Evolutionary conservation across 2,113 vertebrate species (phyloP), one percentile per base, ranked within the genome.

Genomic region (Willisornis vidua): DNA sequence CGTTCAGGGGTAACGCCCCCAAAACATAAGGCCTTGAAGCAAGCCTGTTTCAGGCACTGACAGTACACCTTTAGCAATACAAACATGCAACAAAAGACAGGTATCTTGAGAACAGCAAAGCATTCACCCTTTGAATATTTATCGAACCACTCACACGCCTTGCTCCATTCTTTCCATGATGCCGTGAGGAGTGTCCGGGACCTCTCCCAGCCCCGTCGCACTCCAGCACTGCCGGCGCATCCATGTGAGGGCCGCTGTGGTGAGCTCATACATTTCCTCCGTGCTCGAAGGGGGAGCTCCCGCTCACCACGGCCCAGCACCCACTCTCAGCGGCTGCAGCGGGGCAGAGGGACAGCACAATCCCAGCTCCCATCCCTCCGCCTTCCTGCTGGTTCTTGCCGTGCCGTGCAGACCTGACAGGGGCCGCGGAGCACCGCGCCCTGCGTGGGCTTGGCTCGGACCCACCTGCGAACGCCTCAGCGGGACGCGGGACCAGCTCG

Each of bases 181-280:
- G 70, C 57, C 1, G 5, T 14, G 33, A 31, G 76, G 39, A 46
- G 12, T 0, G 4, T 6, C 8, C 1, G 0, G 17, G 29, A 20
- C 54, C 41, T 39, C 1, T 1, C 18, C 23, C 10, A 24, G 5
- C 1, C 20, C 35, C 3, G 7, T 22, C 1, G 9, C 25, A 58
- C 55, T 58, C n/a, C 31, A 16, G 45, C 20, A 9, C 37, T 22
- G 4, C 26, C 1, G 65, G 31, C 39, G 49, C 66, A 31, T 19
- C 41, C 2, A 8, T 3, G 8, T 29, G 29, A 14, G 31, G 79
- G 29, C 22, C 63, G 1, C 0, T 12, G 3, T 0, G 33, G 7
- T 8, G 46, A 31, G 49, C 31, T 54, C 33, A 3, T 20, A 1
- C 39, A 1, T n/a, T 4, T 16, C 23, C 39, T 23, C 43, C 1